Evolutionary conservation across 2,888 invertebrate species (phyloP).

Genomic region (Rotaria sp.): DNA sequence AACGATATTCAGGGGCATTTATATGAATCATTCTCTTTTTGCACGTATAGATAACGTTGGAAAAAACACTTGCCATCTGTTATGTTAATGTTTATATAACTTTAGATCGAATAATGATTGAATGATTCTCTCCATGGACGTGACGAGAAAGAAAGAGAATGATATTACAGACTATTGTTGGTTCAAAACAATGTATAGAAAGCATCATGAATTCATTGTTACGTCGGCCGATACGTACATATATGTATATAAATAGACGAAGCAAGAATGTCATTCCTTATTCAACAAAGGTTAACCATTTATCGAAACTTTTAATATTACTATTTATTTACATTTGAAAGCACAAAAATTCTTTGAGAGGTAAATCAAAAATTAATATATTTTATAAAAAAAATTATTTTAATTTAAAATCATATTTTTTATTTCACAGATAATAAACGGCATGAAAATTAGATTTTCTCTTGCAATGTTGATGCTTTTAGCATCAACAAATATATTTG

Average conservation of each 20-base stretch:
- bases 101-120: no score
- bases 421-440: not conserved
- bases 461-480: not conserved
- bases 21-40: no score
- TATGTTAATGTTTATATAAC: no score
- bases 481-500: not conserved
- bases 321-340: not conserved
- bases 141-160: not conserved
- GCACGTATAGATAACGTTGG: no score
- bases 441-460: not conserved
- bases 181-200: not conserved
- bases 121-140: not conserved
- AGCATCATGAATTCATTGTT: not conserved
- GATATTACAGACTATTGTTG: not conserved
- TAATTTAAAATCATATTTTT: not conserved
- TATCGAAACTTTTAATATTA: not conserved
- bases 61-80: no score
- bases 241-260: not conserved
- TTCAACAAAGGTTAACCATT: not conserved
- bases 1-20: no score
- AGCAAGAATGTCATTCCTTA: not conserved
- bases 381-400: no score
- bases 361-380: not conserved
- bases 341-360: not conserved
- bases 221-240: not conserved